These are phyloP conservation scores for Austrofundulus limnaeus DNA, from an alignment of 2,113 vertebrate species.

Conservation along the genomic window DNA sequence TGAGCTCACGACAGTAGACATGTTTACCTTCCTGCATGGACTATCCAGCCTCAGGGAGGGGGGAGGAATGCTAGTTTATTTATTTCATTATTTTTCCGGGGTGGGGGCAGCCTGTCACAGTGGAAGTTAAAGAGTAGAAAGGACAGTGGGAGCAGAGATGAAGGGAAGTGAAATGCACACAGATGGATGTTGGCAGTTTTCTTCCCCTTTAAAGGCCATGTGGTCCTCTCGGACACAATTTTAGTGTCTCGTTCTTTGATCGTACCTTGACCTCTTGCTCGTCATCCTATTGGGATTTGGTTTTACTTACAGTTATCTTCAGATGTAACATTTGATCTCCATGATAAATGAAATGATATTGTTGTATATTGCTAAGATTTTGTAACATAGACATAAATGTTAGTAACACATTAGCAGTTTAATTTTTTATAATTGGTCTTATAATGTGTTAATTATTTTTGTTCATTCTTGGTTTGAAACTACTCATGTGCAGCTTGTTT, in stretches of 20 bases:
- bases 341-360: neutral
- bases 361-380: neutral
- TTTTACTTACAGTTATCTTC: slow-evolving; percentile 35
- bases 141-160: slow-evolving; percentile 46
- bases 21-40: slow-evolving; percentile 78
- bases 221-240: slow-evolving; percentile 37
- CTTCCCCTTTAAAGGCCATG: slow-evolving; percentile 50
- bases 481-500: slow-evolving; percentile 8
- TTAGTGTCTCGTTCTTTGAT: slow-evolving; percentile 53
- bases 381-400: neutral
- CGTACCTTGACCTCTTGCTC: slow-evolving; percentile 46
- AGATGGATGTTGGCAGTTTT: slow-evolving; percentile 59
- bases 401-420: too few relatives aligned
- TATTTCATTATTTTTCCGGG: slow-evolving; percentile 41
- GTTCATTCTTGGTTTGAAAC: neutral
- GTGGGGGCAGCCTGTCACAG: slow-evolving; percentile 36
- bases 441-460: neutral
- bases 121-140: slow-evolving; percentile 45
- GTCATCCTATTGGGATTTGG: slow-evolving; percentile 25
- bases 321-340: slow-evolving; percentile 31
- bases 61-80: slow-evolving; percentile 45
- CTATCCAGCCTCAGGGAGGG: slow-evolving; percentile 60
- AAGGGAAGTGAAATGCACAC: slow-evolving; percentile 51
- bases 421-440: too few relatives aligned
- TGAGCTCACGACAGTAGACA: slow-evolving; percentile 75